Percentiles rank a stretch among this genome's conserved stretches.
phyloP scores from a whole-genome alignment of 2,888 invertebrate species.

The Dromius quadrimaculatus region DNA sequence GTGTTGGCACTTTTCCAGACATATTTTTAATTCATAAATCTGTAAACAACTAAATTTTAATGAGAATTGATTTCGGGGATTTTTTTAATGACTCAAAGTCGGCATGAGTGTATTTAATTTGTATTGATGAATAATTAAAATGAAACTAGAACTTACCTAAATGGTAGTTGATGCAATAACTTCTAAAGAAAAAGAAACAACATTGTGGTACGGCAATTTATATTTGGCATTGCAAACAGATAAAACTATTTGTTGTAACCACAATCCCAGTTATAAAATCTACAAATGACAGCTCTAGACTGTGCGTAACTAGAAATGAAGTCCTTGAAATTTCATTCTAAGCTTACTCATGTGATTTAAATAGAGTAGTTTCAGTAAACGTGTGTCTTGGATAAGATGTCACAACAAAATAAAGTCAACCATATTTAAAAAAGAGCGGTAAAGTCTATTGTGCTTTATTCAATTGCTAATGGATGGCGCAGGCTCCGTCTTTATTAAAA shows the following conservation, averaged over 20 bases:
- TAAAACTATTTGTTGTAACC: slow-evolving; percentile 14
- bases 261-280: slow-evolving; percentile 12
- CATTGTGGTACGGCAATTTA: slow-evolving; percentile 9
- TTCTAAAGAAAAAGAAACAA: background rate
- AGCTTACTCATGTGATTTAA: slow-evolving; percentile 15
- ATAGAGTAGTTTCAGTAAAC: slow-evolving; percentile 13
- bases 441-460: slow-evolving; percentile 15
- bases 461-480: slow-evolving; percentile 34
- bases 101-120: slow-evolving; percentile 6
- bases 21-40: slow-evolving; percentile 45
- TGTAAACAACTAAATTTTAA: slow-evolving; percentile 11
- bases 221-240: slow-evolving; percentile 3
- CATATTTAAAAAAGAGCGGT: slow-evolving; percentile 41
- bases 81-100: slow-evolving; percentile 28
- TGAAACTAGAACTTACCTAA: background rate
- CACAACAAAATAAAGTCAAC: background rate
- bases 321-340: background rate
- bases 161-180: background rate
- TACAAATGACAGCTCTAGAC: slow-evolving; percentile 9
- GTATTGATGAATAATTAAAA: slow-evolving; percentile 4
- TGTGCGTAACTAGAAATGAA: background rate
- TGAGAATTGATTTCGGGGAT: slow-evolving; percentile 16
- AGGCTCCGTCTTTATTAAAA: slow-evolving; percentile 42
- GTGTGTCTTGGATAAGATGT: slow-evolving; percentile 11
- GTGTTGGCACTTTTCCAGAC: slow-evolving; percentile 60